Conservation (phyloP, 2,113 vertebrate species). For the Mirounga angustirostris region DNA sequence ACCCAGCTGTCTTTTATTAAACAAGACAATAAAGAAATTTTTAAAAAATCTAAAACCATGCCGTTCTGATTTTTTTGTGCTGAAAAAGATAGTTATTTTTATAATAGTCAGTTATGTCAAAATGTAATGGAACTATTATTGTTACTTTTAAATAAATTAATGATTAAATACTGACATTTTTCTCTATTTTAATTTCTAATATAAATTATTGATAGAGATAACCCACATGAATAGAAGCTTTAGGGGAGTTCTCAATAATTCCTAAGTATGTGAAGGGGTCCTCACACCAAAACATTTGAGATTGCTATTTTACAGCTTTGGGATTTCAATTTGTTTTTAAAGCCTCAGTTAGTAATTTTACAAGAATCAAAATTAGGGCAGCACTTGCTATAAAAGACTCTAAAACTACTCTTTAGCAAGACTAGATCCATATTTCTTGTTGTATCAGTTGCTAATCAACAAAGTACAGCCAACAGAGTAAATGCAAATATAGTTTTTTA, state of each 20-base stretch:
- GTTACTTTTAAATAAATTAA: neutral
- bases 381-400: neutral
- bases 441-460: neutral
- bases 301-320: neutral
- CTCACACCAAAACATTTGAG: neutral
- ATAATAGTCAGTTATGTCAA: neutral
- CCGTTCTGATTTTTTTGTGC: neutral
- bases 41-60: neutral
- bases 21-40: neutral
- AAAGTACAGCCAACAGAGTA: neutral
- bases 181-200: neutral
- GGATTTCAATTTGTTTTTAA: slow-evolving; percentile 7
- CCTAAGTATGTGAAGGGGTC: neutral
- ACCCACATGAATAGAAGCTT: neutral
- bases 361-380: neutral
- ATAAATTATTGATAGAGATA: neutral
- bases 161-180: neutral
- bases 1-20: slow-evolving; percentile 44
- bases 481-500: neutral
- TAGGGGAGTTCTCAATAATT: neutral
- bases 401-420: neutral
- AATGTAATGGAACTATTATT: neutral
- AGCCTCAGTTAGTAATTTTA: neutral
- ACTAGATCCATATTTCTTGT: neutral
- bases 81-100: neutral